Evolutionary conservation across 2,113 vertebrate species (phyloP).

Genomic region (Oncorhynchus gorbuscha): DNA sequence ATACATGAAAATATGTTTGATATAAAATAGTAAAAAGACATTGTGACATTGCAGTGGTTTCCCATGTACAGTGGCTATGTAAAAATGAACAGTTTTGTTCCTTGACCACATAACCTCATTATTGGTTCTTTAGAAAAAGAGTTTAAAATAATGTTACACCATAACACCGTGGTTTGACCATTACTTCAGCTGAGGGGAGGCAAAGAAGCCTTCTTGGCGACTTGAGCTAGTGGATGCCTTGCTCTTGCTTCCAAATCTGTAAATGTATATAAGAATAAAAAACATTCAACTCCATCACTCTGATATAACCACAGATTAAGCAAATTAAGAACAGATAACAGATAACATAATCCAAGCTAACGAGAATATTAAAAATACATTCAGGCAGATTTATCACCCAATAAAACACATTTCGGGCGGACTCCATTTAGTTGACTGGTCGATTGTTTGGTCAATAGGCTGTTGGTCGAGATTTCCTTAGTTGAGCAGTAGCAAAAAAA

Average conservation of each 20-base stretch:
- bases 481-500: too few relatives aligned
- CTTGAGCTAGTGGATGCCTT: conserved; percentile 75
- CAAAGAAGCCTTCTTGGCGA: conserved; percentile 82
- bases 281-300: neutral
- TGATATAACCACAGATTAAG: neutral
- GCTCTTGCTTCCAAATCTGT: conserved; percentile 87
- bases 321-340: neutral
- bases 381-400: neutral
- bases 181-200: conserved; percentile 87
- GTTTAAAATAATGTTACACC: too few relatives aligned
- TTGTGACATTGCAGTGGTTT: too few relatives aligned
- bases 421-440: too few relatives aligned
- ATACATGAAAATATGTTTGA: too few relatives aligned
- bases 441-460: too few relatives aligned
- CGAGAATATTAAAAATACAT: neutral
- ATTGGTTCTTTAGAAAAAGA: too few relatives aligned
- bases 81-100: neutral
- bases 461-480: too few relatives aligned
- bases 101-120: too few relatives aligned
- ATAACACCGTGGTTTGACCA: neutral
- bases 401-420: too few relatives aligned
- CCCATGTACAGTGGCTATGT: neutral
- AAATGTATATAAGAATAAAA: neutral
- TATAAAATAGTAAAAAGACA: too few relatives aligned
- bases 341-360: neutral